Evolutionary conservation across 2,113 vertebrate genomes (phyloP).

Genomic region (Gadus chalcogrammus): DNA sequence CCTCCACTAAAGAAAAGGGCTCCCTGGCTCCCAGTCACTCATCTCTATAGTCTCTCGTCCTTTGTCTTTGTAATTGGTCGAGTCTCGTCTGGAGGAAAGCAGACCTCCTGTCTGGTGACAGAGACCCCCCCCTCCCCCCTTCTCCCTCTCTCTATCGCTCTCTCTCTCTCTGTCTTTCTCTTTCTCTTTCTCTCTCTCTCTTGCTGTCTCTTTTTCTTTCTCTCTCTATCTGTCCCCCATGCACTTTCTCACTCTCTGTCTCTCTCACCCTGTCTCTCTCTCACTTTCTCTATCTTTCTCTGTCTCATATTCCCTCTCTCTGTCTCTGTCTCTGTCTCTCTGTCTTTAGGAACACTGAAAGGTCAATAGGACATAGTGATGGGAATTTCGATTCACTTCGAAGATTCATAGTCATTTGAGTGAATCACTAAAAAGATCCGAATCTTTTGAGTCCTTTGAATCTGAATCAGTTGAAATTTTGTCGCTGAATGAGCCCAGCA

Average conservation of each 20-base stretch:
- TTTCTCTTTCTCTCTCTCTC: constrained; percentile 21
- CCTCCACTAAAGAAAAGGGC: constrained; percentile 30
- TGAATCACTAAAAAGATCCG: too few species aligned
- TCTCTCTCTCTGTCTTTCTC: constrained; percentile 28
- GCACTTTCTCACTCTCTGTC: neutral
- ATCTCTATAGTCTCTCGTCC: constrained; percentile 35
- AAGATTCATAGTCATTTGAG: too few species aligned
- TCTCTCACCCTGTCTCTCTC: constrained; percentile 29
- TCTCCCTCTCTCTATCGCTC: neutral
- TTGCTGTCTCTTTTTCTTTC: too few species aligned
- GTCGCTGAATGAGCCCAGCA: too few species aligned
- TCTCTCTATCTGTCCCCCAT: constrained; percentile 32
- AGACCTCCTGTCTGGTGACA: constrained; percentile 70
- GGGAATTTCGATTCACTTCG: too few species aligned
- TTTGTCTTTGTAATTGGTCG: constrained; percentile 59
- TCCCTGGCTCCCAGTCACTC: constrained; percentile 50
- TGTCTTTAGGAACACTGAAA: constrained; percentile 13
- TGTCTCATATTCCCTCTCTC: too few species aligned
- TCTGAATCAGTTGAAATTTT: too few species aligned
- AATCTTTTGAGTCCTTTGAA: too few species aligned
- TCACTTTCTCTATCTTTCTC: constrained; percentile 8
- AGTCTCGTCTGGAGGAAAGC: constrained; percentile 66
- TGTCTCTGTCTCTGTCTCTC: too few species aligned
- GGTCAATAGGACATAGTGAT: constrained; percentile 74
- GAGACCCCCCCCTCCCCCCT: constrained; percentile 51